Evolutionary conservation across 1,140 invertebrate genomes (phyloP).

Genomic region (Drosophila subobscura): DNA sequence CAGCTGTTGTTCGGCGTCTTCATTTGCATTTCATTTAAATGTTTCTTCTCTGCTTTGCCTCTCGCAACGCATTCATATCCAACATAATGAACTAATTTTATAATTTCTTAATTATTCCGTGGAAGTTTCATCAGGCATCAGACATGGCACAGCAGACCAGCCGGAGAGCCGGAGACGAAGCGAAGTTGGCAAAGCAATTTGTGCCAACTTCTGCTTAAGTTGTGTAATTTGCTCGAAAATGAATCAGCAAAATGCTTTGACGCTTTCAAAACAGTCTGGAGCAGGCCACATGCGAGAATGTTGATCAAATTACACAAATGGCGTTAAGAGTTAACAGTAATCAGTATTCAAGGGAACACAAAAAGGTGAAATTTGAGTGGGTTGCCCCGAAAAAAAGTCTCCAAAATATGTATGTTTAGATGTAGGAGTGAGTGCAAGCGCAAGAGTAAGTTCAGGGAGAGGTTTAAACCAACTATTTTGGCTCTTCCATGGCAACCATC

Average conservation of each 20-base stretch:
- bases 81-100: constrained; percentile 69
- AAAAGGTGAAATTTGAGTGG: constrained; percentile 39
- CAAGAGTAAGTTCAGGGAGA: neutral
- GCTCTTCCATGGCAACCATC: constrained; percentile 25
- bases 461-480: too few relatives aligned
- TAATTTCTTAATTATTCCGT: constrained; percentile 78
- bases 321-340: constrained; percentile 54
- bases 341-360: constrained; percentile 17
- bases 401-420: neutral
- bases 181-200: constrained; percentile 41
- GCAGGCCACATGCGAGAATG: constrained; percentile 5
- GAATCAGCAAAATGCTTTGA: constrained; percentile 69
- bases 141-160: constrained; percentile 24
- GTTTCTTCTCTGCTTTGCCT: constrained; percentile 20
- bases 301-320: constrained; percentile 57
- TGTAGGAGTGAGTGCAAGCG: neutral
- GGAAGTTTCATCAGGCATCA: constrained; percentile 55
- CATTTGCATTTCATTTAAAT: constrained; percentile 65
- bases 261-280: constrained; percentile 19
- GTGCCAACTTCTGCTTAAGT: constrained; percentile 47
- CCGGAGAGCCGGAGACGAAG: constrained; percentile 1
- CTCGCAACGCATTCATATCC: constrained; percentile 15
- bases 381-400: too few relatives aligned
- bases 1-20: constrained; percentile 31
- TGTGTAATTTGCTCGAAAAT: constrained; percentile 66